phyloP scores from a whole-genome alignment of 2,888 invertebrate genomes.

The Hyles lineata region DNA sequence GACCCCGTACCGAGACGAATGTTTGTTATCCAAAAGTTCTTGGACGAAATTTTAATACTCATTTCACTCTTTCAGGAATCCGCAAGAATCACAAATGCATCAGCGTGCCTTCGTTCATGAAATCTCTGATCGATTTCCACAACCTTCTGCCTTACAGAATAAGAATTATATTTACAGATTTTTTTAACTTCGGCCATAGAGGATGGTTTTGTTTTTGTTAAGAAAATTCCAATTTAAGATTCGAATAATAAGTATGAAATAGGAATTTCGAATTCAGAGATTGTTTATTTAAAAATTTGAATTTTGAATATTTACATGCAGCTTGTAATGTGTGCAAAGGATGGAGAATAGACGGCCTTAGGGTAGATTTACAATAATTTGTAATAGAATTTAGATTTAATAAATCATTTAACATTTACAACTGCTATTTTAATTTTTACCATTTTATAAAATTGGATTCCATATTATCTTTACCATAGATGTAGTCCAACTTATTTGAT shows the following conservation, averaged over 20 bases:
- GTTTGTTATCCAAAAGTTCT: background rate
- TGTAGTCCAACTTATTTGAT: no score
- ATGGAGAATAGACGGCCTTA: background rate
- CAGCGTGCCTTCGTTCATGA: conserved; percentile 75
- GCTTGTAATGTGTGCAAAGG: background rate
- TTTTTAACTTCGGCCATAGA: conserved; percentile 75
- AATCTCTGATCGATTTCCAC: conserved; percentile 64
- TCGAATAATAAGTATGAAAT: conserved; percentile 3
- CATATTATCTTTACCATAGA: no score
- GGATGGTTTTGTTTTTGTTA: conserved; percentile 81
- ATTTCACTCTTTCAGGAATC: conserved; percentile 63
- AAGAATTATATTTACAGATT: conserved; percentile 75
- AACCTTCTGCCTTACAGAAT: conserved; percentile 76
- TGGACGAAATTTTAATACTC: background rate
- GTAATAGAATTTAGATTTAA: conserved; percentile 23
- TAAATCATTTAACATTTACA: conserved; percentile 13
- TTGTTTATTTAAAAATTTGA: background rate
- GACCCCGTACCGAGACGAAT: no score
- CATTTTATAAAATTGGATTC: no score
- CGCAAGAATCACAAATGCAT: conserved; percentile 71
- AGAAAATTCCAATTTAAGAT: conserved; percentile 34
- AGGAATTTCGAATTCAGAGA: background rate
- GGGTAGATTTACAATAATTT: conserved; percentile 28
- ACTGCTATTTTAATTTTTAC: background rate
- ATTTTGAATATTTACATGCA: background rate